Percentiles rank a stretch among this genome's conserved stretches.
phyloP scores from a whole-genome alignment of 2,113 vertebrate genomes.

The Nyctibius bracteatus region DNA sequence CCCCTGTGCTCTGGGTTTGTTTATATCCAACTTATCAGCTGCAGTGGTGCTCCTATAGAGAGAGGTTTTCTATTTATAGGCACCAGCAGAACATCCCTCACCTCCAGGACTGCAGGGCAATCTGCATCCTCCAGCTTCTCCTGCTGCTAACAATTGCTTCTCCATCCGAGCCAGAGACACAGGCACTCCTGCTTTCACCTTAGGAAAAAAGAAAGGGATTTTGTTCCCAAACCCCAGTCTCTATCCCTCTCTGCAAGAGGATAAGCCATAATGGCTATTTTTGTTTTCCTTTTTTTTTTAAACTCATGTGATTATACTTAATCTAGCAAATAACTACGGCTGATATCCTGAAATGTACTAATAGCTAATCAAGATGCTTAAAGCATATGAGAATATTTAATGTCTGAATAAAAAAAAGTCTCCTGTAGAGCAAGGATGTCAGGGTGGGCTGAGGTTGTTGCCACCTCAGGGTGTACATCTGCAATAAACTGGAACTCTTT shows the following conservation, averaged over 20 bases:
- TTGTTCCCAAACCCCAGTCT: not conserved
- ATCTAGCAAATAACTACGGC: not conserved
- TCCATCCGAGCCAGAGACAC: not conserved
- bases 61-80: not conserved
- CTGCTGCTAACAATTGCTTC: not conserved
- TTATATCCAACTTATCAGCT: not conserved
- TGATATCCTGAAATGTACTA: not conserved
- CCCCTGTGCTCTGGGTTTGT: not conserved
- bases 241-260: not conserved
- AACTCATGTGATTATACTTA: not conserved
- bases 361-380: not conserved
- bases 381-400: not conserved
- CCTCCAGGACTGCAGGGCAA: not conserved
- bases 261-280: not conserved
- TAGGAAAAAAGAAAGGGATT: not conserved
- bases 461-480: not conserved
- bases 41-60: not conserved
- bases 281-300: not conserved
- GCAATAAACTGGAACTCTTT: not conserved
- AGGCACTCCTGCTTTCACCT: rapidly evolving
- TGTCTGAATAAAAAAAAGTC: not conserved
- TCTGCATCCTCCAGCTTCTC: not conserved
- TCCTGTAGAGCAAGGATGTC: not conserved
- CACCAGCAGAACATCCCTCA: not conserved
- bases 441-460: not conserved